Percentiles rank a stretch among this genome's conserved stretches.
Evolutionary conservation across 2,113 vertebrate genomes (phyloP).

Genomic region (Oncorhynchus masou): DNA sequence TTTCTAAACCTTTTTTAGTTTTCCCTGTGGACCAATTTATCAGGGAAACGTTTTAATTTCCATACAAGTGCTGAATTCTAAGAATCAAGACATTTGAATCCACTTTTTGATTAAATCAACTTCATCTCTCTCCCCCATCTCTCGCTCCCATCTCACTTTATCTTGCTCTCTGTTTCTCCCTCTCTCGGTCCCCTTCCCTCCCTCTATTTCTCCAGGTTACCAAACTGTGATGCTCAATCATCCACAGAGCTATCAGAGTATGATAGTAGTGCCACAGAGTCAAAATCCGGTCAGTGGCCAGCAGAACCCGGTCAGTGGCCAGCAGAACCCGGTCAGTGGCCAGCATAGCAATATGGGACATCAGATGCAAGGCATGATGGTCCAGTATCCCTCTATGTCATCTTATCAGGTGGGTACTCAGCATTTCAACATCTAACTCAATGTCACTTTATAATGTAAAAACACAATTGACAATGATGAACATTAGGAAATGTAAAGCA

Average conservation of each 20-base stretch:
- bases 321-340: conserved; percentile 73
- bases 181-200: conserved; percentile 25
- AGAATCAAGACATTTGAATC: background rate
- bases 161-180: too few species aligned
- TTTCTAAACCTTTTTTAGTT: too few species aligned
- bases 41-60: background rate
- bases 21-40: too few species aligned
- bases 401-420: conserved; percentile 79
- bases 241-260: conserved; percentile 84
- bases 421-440: background rate
- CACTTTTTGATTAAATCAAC: background rate
- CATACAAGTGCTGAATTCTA: background rate
- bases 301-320: conserved; percentile 79
- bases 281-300: conserved; percentile 72
- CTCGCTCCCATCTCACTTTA: background rate
- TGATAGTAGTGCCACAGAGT: conserved; percentile 80
- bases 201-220: conserved; percentile 76
- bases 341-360: conserved; percentile 81
- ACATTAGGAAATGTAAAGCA: too few species aligned
- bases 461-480: too few species aligned
- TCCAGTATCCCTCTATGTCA: conserved; percentile 84
- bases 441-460: background rate
- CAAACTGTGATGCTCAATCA: conserved; percentile 84
- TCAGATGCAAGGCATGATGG: conserved; percentile 87
- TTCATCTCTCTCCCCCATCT: too few species aligned